Conservation (phyloP, 2,888 invertebrate genomes). For the Odontomyia ornata region DNA sequence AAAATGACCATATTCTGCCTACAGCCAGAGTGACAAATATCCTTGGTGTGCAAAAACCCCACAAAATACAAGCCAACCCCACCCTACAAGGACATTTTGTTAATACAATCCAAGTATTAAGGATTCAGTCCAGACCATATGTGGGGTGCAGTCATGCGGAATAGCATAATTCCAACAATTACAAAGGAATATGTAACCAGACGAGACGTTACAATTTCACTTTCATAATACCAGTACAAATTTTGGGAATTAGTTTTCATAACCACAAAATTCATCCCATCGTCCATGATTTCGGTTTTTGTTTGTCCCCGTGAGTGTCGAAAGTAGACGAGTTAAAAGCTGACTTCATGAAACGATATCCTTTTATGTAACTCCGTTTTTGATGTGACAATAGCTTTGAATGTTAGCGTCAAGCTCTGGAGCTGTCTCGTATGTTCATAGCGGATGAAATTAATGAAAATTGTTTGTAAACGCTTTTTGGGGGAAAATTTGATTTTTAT, state of each 20-base stretch:
- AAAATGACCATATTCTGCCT: too few relatives aligned
- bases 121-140: background rate
- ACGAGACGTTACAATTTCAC: conserved; percentile 8
- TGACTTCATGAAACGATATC: background rate
- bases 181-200: conserved; percentile 16
- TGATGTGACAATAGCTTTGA: background rate
- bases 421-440: too few relatives aligned
- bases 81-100: background rate
- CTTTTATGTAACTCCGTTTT: background rate
- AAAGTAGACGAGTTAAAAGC: too few relatives aligned
- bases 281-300: conserved; percentile 29
- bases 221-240: conserved; percentile 44
- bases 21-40: too few relatives aligned
- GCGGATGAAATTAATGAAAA: too few relatives aligned
- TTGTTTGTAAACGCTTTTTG: too few relatives aligned
- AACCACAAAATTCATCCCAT: conserved; percentile 48
- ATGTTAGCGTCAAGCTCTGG: background rate
- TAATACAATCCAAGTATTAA: conserved; percentile 11
- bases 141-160: background rate
- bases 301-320: background rate
- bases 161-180: background rate
- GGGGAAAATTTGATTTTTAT: too few relatives aligned
- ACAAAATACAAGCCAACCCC: too few relatives aligned
- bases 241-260: conserved; percentile 48
- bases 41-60: too few relatives aligned